These are phyloP conservation scores for Elanoides forficatus DNA, from an alignment of 2,113 vertebrate species.

Conservation along the genomic window DNA sequence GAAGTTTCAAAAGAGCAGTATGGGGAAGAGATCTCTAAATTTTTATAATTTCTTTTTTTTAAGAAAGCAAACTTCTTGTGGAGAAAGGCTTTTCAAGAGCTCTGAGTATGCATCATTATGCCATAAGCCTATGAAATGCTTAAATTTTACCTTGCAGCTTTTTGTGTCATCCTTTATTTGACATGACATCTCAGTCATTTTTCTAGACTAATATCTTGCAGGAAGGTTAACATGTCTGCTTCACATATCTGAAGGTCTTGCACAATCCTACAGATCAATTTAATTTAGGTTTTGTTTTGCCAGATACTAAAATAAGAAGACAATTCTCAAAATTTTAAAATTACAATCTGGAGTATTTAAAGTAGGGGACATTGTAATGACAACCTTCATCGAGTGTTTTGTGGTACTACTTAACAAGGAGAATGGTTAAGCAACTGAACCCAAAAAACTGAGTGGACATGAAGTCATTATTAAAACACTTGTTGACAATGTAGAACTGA, in stretches of 20 bases:
- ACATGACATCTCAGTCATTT: not conserved
- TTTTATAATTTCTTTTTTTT: not conserved
- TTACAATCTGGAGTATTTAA: not conserved
- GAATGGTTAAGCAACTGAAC: not conserved
- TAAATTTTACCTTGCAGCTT: not conserved
- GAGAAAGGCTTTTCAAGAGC: not conserved
- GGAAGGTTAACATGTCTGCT: not conserved
- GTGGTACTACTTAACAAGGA: not conserved
- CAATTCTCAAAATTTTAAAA: not conserved
- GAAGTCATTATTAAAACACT: not conserved
- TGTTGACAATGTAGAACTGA: not conserved
- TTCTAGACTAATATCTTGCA: not conserved
- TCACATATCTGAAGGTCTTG: not conserved
- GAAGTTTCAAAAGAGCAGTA: not conserved
- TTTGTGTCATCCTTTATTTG: not conserved
- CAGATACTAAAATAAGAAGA: not conserved
- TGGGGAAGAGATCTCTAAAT: not conserved
- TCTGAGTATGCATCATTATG: not conserved
- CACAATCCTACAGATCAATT: not conserved
- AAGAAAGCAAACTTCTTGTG: not conserved
- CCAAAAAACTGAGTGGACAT: not conserved
- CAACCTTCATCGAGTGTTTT: not conserved
- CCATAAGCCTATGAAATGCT: not conserved
- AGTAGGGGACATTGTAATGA: not conserved
- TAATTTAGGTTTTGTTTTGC: not conserved